Base-by-base conservation (phyloP, 2,888 invertebrate genomes). In the Scaptomyza tumidula region DNA sequence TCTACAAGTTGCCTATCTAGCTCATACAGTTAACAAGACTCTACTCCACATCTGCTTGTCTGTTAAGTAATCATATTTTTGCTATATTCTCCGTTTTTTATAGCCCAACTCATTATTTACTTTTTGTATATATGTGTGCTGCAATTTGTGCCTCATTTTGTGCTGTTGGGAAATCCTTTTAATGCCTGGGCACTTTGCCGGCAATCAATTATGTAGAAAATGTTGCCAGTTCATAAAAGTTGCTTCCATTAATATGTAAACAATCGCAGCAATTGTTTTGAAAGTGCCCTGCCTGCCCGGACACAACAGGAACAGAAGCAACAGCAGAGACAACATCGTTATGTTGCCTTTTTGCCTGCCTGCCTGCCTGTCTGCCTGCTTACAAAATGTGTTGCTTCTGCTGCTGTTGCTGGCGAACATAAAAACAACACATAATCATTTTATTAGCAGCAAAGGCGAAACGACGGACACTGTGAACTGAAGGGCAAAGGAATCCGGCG, bases 351-450 rank as follows among this genome's bases (percentile, higher is more conserved):
- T 29, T 16, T 45, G 37, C 33, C 45, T 53, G 45, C 55, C 27
- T 45, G 37, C 33, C 45, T 45, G 37, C 10, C 44, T 31, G 43
- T 13, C 27, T 45, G 37, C 33, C 45, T 53, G 45, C 55, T 55
- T 48, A 55, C 33, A 55, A 48, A 48, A 35, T 61, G 60, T 19
- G 31, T 29, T 33, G 43, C 16, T 59, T 53, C 24, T 56, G 50
- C 45, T 49, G 10, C 6, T 29, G 54, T 41, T 54, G 37, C 58
- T 43, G 61, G 41, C 57, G 75, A 80, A 70, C 87, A 86, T 78
- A 84, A 83, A 83, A 83, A 81, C 81, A 86, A 81, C 82, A 83
- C 86, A 87, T 85, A 85, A 85, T 85, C 84, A 83, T 85, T 87
- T 85, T 85, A 85, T 85, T 87, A 87, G 86, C 83, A 77, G 56